Conservation (phyloP, 2,113 vertebrate genomes). For the Ameiurus melas region DNA sequence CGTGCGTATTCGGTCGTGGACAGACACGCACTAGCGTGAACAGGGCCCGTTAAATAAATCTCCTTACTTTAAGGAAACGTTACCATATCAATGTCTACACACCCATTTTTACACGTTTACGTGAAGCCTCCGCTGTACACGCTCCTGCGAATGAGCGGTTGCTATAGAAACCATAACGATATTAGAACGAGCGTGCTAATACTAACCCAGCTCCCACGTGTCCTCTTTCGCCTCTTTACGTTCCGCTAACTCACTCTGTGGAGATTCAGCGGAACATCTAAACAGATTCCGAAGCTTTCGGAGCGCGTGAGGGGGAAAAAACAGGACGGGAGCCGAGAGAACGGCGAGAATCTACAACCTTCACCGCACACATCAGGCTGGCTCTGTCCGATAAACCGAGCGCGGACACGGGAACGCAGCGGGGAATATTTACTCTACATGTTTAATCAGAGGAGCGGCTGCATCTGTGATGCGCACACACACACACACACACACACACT, state of each 20-base stretch:
- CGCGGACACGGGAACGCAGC: too few relatives aligned
- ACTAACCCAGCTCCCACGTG: not conserved
- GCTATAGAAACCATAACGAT: too few relatives aligned
- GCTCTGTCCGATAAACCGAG: not conserved
- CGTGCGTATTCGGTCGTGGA: too few relatives aligned
- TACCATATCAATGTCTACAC: too few relatives aligned
- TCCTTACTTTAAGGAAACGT: too few relatives aligned
- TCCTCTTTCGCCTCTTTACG: not conserved
- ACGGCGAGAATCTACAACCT: not conserved
- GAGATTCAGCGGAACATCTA: not conserved
- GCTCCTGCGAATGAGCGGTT: too few relatives aligned
- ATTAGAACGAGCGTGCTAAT: not conserved
- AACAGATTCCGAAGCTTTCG: not conserved
- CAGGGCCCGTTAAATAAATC: too few relatives aligned
- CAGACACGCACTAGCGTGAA: too few relatives aligned
- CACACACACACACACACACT: too few relatives aligned
- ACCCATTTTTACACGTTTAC: too few relatives aligned
- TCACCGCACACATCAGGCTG: not conserved
- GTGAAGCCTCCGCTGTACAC: too few relatives aligned
- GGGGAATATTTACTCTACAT: not conserved
- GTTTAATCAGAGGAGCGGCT: not conserved
- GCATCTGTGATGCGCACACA: not conserved
- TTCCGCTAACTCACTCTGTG: not conserved
- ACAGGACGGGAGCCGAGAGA: not conserved
- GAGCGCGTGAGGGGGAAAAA: not conserved